phyloP scores from a whole-genome alignment of 1,140 invertebrate genomes.

The Cotesia chilonis region DNA sequence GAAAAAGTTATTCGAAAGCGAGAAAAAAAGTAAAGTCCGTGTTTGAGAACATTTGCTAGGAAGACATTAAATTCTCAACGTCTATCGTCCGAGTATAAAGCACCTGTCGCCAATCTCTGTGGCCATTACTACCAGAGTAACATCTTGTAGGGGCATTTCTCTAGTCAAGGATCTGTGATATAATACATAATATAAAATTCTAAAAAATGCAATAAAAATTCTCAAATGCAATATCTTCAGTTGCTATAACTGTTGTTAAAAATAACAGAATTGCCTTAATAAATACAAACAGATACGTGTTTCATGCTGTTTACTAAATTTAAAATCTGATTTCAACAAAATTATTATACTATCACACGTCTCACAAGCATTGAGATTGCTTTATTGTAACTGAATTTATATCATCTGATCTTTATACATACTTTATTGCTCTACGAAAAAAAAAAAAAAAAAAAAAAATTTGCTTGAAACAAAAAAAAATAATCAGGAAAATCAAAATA shows the following conservation, averaged over 20 bases:
- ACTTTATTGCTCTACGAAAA: too few relatives aligned
- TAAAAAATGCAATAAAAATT: conserved; percentile 10
- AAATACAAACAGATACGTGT: too few relatives aligned
- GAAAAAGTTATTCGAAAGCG: too few relatives aligned
- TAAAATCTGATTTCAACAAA: too few relatives aligned
- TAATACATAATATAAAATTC: conserved; percentile 14
- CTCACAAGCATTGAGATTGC: too few relatives aligned
- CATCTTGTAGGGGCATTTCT: conserved; percentile 27
- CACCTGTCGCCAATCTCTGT: conserved; percentile 35
- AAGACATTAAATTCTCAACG: conserved; percentile 32
- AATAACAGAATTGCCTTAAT: neutral
- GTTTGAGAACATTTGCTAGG: neutral
- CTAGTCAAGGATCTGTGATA: neutral
- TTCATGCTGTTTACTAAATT: too few relatives aligned
- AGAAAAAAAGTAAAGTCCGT: neutral
- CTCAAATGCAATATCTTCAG: conserved; percentile 13
- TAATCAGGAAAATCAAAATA: too few relatives aligned
- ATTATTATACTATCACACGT: too few relatives aligned
- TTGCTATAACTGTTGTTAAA: conserved; percentile 3
- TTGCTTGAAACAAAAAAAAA: too few relatives aligned
- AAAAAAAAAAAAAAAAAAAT: too few relatives aligned
- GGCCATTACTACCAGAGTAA: conserved; percentile 35
- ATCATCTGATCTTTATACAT: too few relatives aligned
- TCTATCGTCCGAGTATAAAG: conserved; percentile 5
- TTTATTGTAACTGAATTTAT: too few relatives aligned